A percentile compares a stretch with the other conserved stretches of the same genome.
These are phyloP conservation scores for Nothoprocta perdicaria DNA, from an alignment of 2,113 vertebrate species.

Conservation along the genomic window DNA sequence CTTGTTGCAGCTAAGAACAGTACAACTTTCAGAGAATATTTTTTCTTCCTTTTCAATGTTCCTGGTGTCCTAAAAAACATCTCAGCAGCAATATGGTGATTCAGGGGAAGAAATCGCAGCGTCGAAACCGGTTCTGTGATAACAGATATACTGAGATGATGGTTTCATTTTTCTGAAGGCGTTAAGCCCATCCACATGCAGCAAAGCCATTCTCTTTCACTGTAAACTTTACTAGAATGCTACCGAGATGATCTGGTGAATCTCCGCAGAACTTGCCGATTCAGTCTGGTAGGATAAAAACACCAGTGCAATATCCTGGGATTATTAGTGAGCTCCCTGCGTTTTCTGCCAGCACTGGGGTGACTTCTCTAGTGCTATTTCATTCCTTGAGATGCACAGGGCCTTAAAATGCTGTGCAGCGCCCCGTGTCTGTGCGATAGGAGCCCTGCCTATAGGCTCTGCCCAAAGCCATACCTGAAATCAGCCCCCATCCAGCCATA, in stretches of 20 bases:
- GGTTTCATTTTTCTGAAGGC: background rate
- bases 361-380: background rate
- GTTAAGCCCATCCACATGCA: background rate
- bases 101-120: background rate
- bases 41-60: background rate
- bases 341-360: background rate
- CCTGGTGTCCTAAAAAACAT: background rate
- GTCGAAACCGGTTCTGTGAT: background rate
- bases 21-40: background rate
- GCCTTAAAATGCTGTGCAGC: rapidly evolving
- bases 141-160: background rate
- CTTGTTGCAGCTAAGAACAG: background rate
- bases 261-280: background rate
- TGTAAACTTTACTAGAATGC: background rate
- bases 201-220: slow-evolving; percentile 1
- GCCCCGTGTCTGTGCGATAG: rapidly evolving
- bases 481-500: background rate
- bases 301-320: background rate
- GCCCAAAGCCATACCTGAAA: rapidly evolving
- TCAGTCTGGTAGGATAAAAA: background rate
- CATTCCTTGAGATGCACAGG: rapidly evolving
- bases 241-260: background rate
- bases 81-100: background rate
- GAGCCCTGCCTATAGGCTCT: rapidly evolving
- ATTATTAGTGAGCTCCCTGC: background rate